phyloP scores from a whole-genome alignment of 2,113 vertebrate species.

The Dasyornis broadbenti region DNA sequence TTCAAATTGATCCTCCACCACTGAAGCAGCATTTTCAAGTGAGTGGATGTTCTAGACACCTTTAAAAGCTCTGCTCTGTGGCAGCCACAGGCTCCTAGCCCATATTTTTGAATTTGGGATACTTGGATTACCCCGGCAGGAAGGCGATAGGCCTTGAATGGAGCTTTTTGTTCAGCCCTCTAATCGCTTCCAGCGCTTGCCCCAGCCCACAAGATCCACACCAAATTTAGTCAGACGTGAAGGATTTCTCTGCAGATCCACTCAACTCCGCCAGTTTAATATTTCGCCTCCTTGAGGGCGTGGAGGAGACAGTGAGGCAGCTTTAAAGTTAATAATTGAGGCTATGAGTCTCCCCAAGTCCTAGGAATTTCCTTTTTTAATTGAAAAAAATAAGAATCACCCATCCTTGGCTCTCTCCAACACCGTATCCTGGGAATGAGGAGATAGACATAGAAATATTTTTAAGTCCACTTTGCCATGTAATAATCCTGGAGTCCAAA shows the following conservation, averaged over 20 bases:
- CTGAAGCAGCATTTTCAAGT: slow-evolving; percentile 21
- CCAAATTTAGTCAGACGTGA: slow-evolving; percentile 68
- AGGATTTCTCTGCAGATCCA: slow-evolving; percentile 71
- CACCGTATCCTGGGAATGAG: not conserved
- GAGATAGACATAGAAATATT: not conserved
- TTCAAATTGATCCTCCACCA: slow-evolving; percentile 40
- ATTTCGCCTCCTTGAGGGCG: slow-evolving; percentile 39
- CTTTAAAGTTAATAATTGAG: slow-evolving; percentile 37
- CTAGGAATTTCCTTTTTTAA: not conserved
- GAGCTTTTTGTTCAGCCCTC: slow-evolving; percentile 84
- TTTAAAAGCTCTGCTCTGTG: slow-evolving; percentile 32
- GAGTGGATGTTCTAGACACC: slow-evolving; percentile 61
- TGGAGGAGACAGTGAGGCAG: slow-evolving; percentile 35
- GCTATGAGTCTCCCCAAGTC: slow-evolving; percentile 19
- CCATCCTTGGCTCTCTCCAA: not conserved
- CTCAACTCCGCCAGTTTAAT: slow-evolving; percentile 46
- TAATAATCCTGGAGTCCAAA: not conserved
- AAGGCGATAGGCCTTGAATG: slow-evolving; percentile 82
- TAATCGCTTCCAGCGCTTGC: slow-evolving; percentile 87
- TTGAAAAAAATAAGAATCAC: not conserved
- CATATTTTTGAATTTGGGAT: slow-evolving; percentile 77
- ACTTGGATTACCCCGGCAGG: slow-evolving; percentile 83
- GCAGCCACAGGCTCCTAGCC: slow-evolving; percentile 60
- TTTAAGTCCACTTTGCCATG: not conserved
- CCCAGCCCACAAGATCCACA: slow-evolving; percentile 72